Conservation (phyloP, 2,888 invertebrate species). For the Rhagium mordax region DNA sequence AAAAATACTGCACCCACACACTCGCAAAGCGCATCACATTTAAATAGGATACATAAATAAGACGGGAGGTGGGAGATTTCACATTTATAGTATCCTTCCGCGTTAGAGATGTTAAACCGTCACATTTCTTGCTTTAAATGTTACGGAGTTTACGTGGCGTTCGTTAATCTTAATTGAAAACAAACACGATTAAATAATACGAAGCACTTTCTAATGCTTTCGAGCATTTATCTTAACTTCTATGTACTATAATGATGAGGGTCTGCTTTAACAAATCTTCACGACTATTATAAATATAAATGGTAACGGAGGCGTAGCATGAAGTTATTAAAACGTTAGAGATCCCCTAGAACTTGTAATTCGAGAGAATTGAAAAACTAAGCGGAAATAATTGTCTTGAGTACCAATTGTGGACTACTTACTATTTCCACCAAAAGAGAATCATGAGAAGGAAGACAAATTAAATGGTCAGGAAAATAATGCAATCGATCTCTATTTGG, state of each 20-base stretch:
- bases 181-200: conserved; percentile 2
- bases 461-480: too few relatives aligned
- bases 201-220: conserved; percentile 14
- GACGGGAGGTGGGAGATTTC: neutral
- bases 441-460: too few relatives aligned
- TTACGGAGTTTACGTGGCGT: neutral
- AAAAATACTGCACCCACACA: neutral
- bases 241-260: neutral
- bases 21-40: neutral
- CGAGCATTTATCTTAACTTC: neutral
- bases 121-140: neutral
- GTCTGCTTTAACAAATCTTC: neutral
- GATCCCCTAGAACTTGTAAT: neutral
- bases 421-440: too few relatives aligned
- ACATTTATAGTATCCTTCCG: neutral
- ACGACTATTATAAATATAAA: neutral
- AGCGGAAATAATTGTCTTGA: too few relatives aligned
- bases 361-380: too few relatives aligned
- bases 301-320: neutral
- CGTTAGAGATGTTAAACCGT: neutral
- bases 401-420: too few relatives aligned
- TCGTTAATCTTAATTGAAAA: conserved; percentile 1
- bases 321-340: neutral
- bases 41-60: neutral
- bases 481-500: too few relatives aligned